Percentiles rank a stretch among this genome's conserved stretches.
phyloP scores from a whole-genome alignment of 2,888 invertebrate genomes.

The Tetranychus truncatus region DNA sequence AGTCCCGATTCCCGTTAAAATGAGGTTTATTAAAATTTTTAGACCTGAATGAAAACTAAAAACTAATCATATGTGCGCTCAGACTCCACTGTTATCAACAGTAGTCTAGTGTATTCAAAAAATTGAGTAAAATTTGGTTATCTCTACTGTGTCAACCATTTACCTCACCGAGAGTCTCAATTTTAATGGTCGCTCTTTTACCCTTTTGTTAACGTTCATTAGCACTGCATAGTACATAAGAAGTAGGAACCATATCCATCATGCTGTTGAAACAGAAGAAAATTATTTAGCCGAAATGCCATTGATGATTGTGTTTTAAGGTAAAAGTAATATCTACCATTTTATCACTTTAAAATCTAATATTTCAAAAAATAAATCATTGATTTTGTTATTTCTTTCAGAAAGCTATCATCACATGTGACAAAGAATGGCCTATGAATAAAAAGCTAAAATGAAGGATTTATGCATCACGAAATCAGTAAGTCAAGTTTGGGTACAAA shows the following conservation, averaged over 20 bases:
- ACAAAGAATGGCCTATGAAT: conserved; percentile 83
- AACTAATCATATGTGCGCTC: too few relatives aligned
- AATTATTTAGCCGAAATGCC: conserved; percentile 14
- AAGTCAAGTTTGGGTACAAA: neutral
- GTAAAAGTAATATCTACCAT: conserved; percentile 31
- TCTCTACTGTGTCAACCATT: conserved; percentile 51
- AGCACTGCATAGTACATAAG: too few relatives aligned
- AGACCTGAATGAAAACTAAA: too few relatives aligned
- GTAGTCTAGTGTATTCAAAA: conserved; percentile 70
- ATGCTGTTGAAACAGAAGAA: conserved; percentile 14
- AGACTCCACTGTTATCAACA: too few relatives aligned
- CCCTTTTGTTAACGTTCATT: conserved; percentile 12
- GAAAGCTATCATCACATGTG: conserved; percentile 88
- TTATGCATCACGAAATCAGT: conserved; percentile 42
- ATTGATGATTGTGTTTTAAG: conserved; percentile 72
- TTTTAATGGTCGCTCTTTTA: too few relatives aligned
- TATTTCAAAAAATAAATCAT: neutral
- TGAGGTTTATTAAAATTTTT: too few relatives aligned
- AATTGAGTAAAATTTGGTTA: conserved; percentile 63
- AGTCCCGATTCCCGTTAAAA: too few relatives aligned
- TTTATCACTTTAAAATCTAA: neutral
- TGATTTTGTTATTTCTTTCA: conserved; percentile 30
- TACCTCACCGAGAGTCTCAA: conserved; percentile 13
- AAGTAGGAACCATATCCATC: conserved; percentile 5
- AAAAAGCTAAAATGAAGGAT: conserved; percentile 54